Evolutionary conservation across 2,888 invertebrate genomes (phyloP), one percentile per base, ranked within the genome.

Genomic region (Cephus runcator): DNA sequence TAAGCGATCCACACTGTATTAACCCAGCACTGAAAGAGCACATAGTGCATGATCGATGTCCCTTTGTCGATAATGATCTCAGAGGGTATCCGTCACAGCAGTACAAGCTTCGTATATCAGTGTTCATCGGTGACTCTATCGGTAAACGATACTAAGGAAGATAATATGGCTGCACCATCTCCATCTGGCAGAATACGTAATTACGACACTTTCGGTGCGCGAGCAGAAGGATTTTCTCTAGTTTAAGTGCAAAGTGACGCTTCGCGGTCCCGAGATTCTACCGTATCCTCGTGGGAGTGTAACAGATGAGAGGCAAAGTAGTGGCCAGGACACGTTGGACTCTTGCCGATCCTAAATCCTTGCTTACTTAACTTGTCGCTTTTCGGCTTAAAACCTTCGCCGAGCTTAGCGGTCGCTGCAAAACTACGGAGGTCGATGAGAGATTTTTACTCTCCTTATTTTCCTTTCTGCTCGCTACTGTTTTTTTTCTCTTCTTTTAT

Each of bases 291-390:
- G 91, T 90, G 91, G 89, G 90, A 89, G 87, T 82, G 84, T 82
- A 83, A 84, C 89, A 88, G 87, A 87, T 88, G 88, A 88, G 85
- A 77, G 35, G 71, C 34, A 68, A 73, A 69, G 74, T 76, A 81
- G 81, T 80, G 71, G 73, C 73, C 79, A 75, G 79, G 80, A 79
- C 77, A 78, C 71, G 23, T 23, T 34, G 36, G 80, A 78, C 79
- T 82, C 79, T 82, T 78, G 75, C 79, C 83, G 80, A 82, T 81
- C 83, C 86, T 89, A 90, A 90, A 89, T 90, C 90, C 88, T 87
- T 87, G 88, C 88, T 90, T 89, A 88, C 88, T 88, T 88, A 88
- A 90, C 90, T 90, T 86, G 88, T 85, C 89, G 89, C 89, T 90
- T 90, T 88, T 87, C 88, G 86, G 90, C 87, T 90, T 89, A 89